Evolutionary conservation across 2,888 invertebrate genomes (phyloP), one percentile per base, ranked within the genome.

Genomic region (Lycocerus yunnanus): DNA sequence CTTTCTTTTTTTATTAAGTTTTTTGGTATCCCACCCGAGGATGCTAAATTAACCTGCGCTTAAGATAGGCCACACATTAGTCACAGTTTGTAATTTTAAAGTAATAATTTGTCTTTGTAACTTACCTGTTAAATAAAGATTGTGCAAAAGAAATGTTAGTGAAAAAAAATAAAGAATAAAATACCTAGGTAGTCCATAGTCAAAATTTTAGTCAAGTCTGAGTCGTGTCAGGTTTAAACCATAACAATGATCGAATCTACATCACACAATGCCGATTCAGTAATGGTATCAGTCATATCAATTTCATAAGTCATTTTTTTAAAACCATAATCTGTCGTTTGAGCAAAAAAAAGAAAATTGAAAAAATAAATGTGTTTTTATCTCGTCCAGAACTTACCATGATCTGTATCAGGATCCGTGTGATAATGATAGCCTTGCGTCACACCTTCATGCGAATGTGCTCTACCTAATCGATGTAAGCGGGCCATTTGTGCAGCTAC

Each of bases 401-500:
- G 88, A 84, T 88, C 88, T 60, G 87, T 87, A 80, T 88, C 88
- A 74, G 88, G 88, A 83, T 88, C 88, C 66, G 86, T 87, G 80
- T 93, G 93, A 86, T 92, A 93, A 85, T 93, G 92, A 86, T 92
- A 92, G 81, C 92, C 90, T 81, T 93, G 91, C 77, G 94, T 93
- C 79, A 95, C 94, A 81, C 95, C 95, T 87, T 95, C 95, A 88
- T 95, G 94, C 79, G 94, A 95, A 89, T 95, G 95, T 68, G 95
- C 95, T 81, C 95, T 91, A 81, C 94, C 94, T 79, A 95, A 90
- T 81, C 94, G 91, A 87, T 95, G 94, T 81, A 94, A 90, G 77
- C 95, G 91, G 81, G 95, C 94, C 91, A 95, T 94, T 85, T 95
- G 95, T 71, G 95, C 94, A 68, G 95, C 95, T 80, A 95, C 92